Conservation (phyloP, 2,888 invertebrate species). For the Protodeltote pygarga region DNA sequence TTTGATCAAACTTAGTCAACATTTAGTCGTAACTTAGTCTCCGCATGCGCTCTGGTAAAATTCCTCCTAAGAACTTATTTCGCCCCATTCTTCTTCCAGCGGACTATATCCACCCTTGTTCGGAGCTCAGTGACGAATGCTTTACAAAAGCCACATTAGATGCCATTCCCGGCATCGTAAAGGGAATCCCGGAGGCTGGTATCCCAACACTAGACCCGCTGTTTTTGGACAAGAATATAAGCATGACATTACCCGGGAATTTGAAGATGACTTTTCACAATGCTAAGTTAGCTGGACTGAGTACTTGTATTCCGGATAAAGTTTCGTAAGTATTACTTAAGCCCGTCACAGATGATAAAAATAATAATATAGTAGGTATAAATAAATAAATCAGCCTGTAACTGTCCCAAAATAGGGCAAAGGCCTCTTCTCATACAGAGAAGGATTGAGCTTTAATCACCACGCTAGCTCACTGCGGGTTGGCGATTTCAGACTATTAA, state of each 20-base stretch:
- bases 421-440: no score
- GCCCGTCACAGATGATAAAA: no score
- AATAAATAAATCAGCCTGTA: no score
- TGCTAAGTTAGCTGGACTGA: constrained; percentile 73
- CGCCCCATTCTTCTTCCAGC: constrained; percentile 63
- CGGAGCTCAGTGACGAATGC: constrained; percentile 76
- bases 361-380: no score
- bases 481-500: no score
- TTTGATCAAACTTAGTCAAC: no score
- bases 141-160: constrained; percentile 80
- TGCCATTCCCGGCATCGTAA: constrained; percentile 78
- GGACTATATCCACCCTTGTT: constrained; percentile 80
- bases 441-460: no score
- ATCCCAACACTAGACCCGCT: constrained; percentile 77
- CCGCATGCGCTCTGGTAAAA: no score
- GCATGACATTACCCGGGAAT: constrained; percentile 78
- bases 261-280: constrained; percentile 82
- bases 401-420: no score
- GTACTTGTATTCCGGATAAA: constrained; percentile 77
- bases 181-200: constrained; percentile 77
- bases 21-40: no score
- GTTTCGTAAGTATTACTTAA: constrained; percentile 73
- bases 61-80: no score
- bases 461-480: no score
- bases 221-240: constrained; percentile 74